A percentile compares a stretch with the other conserved stretches of the same genome.
Evolutionary conservation across 2,113 vertebrate genomes (phyloP).

Genomic region (Anoplopoma fimbria): DNA sequence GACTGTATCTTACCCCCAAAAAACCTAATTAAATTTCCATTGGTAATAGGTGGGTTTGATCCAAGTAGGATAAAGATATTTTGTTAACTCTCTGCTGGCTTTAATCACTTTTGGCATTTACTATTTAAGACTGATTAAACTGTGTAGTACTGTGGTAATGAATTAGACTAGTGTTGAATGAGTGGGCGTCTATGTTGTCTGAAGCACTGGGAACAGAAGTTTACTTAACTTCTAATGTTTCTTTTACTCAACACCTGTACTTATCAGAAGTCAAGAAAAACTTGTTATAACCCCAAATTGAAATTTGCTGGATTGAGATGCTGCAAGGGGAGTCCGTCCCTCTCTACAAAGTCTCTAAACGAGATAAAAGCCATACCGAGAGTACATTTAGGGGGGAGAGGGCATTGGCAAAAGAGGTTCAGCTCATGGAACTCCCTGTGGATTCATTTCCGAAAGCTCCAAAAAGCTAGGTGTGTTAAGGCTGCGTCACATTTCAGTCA

Average conservation of each 20-base stretch:
- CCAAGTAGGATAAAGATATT: constrained; percentile 27
- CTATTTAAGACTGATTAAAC: constrained; percentile 30
- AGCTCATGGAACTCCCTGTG: neutral
- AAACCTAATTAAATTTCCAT: constrained; percentile 31
- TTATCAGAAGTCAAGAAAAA: constrained; percentile 24
- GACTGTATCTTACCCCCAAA: constrained; percentile 2
- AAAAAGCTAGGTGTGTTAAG: neutral
- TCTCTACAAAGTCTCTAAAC: neutral
- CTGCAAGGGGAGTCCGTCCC: neutral
- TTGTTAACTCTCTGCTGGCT: constrained; percentile 1
- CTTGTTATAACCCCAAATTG: neutral
- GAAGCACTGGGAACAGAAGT: constrained; percentile 2
- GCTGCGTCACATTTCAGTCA: constrained; percentile 20
- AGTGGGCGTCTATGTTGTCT: constrained; percentile 15
- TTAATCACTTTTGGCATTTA: constrained; percentile 13
- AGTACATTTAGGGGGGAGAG: neutral
- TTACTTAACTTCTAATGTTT: constrained; percentile 17
- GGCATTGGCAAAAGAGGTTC: neutral
- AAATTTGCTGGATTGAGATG: neutral
- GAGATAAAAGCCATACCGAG: neutral
- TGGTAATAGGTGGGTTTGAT: constrained; percentile 44
- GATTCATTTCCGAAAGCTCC: constrained; percentile 11
- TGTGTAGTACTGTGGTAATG: neutral
- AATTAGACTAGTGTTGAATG: neutral
- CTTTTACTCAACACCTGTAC: constrained; percentile 3